Percentiles rank a stretch among this genome's conserved stretches.
Evolutionary conservation across 2,797 vertebrate species (phyloP).

Genomic region (Caiman crocodilus): DNA sequence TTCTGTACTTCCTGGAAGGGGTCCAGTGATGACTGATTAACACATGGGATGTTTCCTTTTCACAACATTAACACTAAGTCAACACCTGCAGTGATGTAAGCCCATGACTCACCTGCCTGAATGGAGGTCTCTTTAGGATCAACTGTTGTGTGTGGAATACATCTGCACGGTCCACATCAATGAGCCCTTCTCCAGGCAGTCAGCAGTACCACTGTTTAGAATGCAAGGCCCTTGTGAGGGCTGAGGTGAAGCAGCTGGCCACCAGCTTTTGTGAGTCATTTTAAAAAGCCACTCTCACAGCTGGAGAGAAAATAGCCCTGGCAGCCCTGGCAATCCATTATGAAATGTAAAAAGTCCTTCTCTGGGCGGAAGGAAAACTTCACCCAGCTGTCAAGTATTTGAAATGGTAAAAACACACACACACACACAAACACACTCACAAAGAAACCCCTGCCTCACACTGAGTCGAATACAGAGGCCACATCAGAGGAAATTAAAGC

Average conservation of each 20-base stretch:
- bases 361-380: slow-evolving; percentile 82
- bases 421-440: background rate
- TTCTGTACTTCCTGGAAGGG: slow-evolving; percentile 55
- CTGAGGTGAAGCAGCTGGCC: slow-evolving; percentile 82
- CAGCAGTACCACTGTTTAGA: slow-evolving; percentile 73
- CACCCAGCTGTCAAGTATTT: slow-evolving; percentile 83
- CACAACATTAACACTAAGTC: slow-evolving; percentile 9
- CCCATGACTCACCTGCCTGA: slow-evolving; percentile 79
- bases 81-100: slow-evolving; percentile 80
- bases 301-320: slow-evolving; percentile 82
- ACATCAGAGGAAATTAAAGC: slow-evolving; percentile 72
- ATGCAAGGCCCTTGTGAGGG: slow-evolving; percentile 76
- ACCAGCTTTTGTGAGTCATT: slow-evolving; percentile 78
- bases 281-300: slow-evolving; percentile 82
- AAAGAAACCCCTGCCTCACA: slow-evolving; percentile 24
- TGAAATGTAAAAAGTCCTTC: slow-evolving; percentile 78
- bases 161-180: slow-evolving; percentile 77
- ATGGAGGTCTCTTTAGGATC: slow-evolving; percentile 69
- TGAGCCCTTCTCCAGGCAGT: slow-evolving; percentile 74
- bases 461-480: slow-evolving; percentile 55
- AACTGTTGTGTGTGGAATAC: slow-evolving; percentile 64
- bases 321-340: slow-evolving; percentile 80
- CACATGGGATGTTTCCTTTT: slow-evolving; percentile 66
- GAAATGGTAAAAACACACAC: slow-evolving; percentile 38
- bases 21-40: slow-evolving; percentile 49